These are phyloP conservation scores for Myopa testacea DNA, from an alignment of 2,888 invertebrate genomes.

Conservation along the genomic window DNA sequence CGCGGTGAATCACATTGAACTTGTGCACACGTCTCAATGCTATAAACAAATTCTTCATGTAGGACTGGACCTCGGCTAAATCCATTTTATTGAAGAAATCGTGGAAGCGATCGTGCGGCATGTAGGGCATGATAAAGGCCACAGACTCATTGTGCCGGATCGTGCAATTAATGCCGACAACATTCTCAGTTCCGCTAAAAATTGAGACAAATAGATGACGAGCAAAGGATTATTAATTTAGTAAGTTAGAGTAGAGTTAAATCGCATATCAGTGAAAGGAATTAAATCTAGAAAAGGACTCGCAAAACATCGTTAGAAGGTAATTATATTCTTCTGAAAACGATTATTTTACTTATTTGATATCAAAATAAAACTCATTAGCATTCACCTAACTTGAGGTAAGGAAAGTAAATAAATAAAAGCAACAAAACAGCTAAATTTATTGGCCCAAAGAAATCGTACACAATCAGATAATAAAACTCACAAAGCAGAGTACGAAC, in stretches of 20 bases:
- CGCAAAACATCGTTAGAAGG: neutral
- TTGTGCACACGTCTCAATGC: conserved; percentile 85
- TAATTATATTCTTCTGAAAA: neutral
- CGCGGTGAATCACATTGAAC: conserved; percentile 87
- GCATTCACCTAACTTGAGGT: too few relatives aligned
- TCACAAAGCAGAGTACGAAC: too few relatives aligned
- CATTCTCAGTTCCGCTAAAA: conserved; percentile 79
- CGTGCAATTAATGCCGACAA: conserved; percentile 84
- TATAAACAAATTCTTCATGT: conserved; percentile 83
- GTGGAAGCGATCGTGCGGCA: conserved; percentile 83
- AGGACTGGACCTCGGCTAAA: conserved; percentile 77
- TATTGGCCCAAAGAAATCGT: too few relatives aligned
- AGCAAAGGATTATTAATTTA: neutral
- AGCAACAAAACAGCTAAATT: too few relatives aligned
- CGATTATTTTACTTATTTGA: too few relatives aligned
- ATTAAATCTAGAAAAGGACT: neutral
- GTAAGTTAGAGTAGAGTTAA: conserved; percentile 3
- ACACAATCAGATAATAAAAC: too few relatives aligned
- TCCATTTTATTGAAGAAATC: conserved; percentile 81
- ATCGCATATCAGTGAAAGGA: neutral
- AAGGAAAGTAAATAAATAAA: too few relatives aligned
- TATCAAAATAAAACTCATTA: too few relatives aligned
- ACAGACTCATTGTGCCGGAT: conserved; percentile 82
- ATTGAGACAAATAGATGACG: neutral
- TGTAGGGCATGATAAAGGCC: conserved; percentile 90